phyloP scores from a whole-genome alignment of 2,113 vertebrate genomes.

The Scomber japonicus region DNA sequence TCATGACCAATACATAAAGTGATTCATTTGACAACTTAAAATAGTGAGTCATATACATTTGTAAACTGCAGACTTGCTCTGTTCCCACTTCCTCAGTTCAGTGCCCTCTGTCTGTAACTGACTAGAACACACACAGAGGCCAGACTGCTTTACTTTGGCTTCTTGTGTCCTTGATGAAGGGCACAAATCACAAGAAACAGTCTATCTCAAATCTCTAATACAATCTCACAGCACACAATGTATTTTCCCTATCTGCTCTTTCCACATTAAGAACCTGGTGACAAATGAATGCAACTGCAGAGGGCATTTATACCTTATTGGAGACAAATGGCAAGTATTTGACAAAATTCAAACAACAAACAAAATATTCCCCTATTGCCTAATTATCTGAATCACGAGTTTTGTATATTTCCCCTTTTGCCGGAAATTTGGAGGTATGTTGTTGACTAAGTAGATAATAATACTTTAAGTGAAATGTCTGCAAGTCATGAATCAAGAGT shows the following conservation, averaged over 20 bases:
- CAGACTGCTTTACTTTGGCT: slow-evolving; percentile 2
- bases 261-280: slow-evolving; percentile 61
- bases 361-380: slow-evolving; percentile 31
- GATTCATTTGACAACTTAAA: slow-evolving; percentile 7
- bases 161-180: slow-evolving; percentile 50
- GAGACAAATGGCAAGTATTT: slow-evolving; percentile 36
- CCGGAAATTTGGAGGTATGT: neutral
- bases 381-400: slow-evolving; percentile 3
- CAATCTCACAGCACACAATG: slow-evolving; percentile 46
- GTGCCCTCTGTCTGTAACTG: neutral
- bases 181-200: slow-evolving; percentile 32
- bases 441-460: neutral
- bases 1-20: slow-evolving; percentile 28
- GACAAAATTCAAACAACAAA: slow-evolving; percentile 15
- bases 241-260: slow-evolving; percentile 60
- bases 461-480: neutral
- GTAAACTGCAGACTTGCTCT: neutral
- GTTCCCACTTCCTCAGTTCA: neutral
- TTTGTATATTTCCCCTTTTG: slow-evolving; percentile 1
- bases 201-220: slow-evolving; percentile 47
- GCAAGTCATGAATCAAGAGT: neutral
- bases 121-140: neutral
- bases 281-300: slow-evolving; percentile 46
- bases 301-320: slow-evolving; percentile 50
- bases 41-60: neutral